Evolutionary conservation across 1,140 invertebrate species (phyloP).

Genomic region (Ceratina australensis): DNA sequence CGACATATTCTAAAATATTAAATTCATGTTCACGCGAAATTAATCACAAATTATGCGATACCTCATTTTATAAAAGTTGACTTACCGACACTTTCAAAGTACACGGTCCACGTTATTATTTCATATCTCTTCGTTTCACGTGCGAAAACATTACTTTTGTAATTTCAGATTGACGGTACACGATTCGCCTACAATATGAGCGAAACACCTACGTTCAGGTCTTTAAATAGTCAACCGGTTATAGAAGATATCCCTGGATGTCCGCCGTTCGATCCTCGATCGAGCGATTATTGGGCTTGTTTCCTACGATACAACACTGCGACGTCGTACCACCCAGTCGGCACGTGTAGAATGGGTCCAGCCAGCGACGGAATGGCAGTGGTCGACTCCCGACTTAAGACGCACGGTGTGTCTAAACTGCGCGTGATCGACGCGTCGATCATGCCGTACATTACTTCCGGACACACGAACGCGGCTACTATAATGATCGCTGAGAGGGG

Average conservation of each 20-base stretch:
- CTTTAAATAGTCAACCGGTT: constrained; percentile 83
- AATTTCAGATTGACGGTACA: constrained; percentile 83
- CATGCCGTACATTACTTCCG: constrained; percentile 79
- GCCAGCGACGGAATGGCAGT: constrained; percentile 81
- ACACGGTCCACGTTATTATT: too few relatives aligned
- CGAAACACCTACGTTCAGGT: constrained; percentile 83
- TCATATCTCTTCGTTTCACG: too few relatives aligned
- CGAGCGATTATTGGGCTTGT: constrained; percentile 86
- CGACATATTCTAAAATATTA: too few relatives aligned
- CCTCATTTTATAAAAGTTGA: too few relatives aligned
- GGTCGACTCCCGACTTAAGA: constrained; percentile 81
- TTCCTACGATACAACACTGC: constrained; percentile 84
- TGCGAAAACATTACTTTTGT: background rate
- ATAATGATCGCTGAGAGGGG: too few relatives aligned
- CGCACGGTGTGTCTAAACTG: constrained; percentile 81
- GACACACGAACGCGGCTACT: too few relatives aligned
- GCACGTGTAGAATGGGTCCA: constrained; percentile 80
- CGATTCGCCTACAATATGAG: constrained; percentile 84
- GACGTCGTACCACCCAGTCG: constrained; percentile 85
- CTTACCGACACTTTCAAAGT: too few relatives aligned
- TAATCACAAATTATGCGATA: too few relatives aligned
- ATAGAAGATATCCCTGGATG: constrained; percentile 83
- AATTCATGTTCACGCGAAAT: too few relatives aligned
- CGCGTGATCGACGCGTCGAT: constrained; percentile 87
- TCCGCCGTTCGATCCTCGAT: constrained; percentile 79